Percentiles rank a stretch among this genome's conserved stretches.
Conservation (phyloP, 2,888 invertebrate genomes). For the Ditylenchus weischeri region DNA sequence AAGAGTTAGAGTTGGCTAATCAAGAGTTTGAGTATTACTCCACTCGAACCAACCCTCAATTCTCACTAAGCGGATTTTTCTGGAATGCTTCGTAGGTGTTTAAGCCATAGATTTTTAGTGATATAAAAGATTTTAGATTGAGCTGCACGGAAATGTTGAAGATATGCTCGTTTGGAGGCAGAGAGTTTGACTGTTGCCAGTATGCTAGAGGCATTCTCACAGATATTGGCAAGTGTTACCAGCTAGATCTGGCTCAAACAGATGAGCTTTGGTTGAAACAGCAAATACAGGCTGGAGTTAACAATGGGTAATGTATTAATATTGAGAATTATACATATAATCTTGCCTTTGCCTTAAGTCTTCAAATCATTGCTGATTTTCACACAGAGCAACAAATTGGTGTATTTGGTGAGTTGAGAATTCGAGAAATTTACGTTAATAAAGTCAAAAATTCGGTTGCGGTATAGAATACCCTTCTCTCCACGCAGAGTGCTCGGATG, state of each 20-base stretch:
- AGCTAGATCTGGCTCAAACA: conserved; percentile 39
- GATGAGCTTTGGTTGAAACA: conserved; percentile 39
- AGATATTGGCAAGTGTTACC: conserved; percentile 52
- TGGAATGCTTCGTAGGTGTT: conserved; percentile 23
- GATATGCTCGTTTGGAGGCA: conserved; percentile 48
- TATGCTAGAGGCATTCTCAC: conserved; percentile 49
- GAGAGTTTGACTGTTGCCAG: conserved; percentile 50
- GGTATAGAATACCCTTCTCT: no score
- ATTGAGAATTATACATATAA: conserved; percentile 23
- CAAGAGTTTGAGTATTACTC: conserved; percentile 13
- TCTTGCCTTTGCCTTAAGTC: conserved; percentile 16
- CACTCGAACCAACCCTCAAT: conserved; percentile 34
- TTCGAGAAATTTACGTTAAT: neutral
- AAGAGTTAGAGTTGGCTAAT: conserved; percentile 21
- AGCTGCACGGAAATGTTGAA: conserved; percentile 45
- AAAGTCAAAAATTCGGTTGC: neutral
- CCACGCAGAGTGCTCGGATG: no score
- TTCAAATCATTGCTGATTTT: conserved; percentile 41
- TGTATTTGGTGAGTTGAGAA: neutral
- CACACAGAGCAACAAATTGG: conserved; percentile 46
- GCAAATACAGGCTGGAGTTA: conserved; percentile 46
- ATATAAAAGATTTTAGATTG: conserved; percentile 14
- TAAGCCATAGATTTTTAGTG: neutral
- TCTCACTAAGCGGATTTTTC: conserved; percentile 26
- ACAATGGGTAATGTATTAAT: conserved; percentile 36